These are phyloP conservation scores for Megalopta genalis DNA, from an alignment of 1,140 invertebrate genomes.

Conservation along the genomic window DNA sequence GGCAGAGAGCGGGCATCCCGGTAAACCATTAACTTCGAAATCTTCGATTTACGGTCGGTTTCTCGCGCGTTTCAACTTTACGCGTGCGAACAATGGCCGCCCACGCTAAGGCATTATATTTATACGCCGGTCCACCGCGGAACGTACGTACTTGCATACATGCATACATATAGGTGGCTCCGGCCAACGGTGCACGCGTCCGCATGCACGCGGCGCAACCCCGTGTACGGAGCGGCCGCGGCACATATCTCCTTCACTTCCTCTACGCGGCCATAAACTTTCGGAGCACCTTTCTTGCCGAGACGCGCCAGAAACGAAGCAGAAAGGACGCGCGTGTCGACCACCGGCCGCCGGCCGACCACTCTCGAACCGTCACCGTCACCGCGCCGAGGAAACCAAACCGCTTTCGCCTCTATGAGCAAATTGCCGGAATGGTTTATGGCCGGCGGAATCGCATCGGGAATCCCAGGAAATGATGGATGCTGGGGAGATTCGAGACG, in stretches of 20 bases:
- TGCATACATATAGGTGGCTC: conserved; percentile 8
- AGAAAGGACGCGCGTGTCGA: conserved; percentile 35
- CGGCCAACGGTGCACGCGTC: conserved; percentile 26
- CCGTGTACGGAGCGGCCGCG: conserved; percentile 32
- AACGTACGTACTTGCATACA: conserved; percentile 27
- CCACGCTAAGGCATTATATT: conserved; percentile 74
- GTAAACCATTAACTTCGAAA: conserved; percentile 65
- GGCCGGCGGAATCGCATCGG: neutral
- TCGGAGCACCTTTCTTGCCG: conserved; percentile 61
- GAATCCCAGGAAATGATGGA: neutral
- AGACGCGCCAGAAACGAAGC: conserved; percentile 48
- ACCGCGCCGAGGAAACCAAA: neutral
- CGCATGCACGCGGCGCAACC: conserved; percentile 22
- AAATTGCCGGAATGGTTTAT: conserved; percentile 1
- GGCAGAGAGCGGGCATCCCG: conserved; percentile 3
- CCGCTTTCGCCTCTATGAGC: neutral
- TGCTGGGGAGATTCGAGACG: neutral
- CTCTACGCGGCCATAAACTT: conserved; percentile 68
- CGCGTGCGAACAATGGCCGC: conserved; percentile 74
- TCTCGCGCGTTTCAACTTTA: conserved; percentile 65
- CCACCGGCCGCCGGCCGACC: conserved; percentile 16
- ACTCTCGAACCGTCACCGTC: conserved; percentile 12
- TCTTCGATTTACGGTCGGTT: conserved; percentile 65
- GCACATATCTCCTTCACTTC: conserved; percentile 64
- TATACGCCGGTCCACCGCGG: conserved; percentile 67